phyloP scores from a whole-genome alignment of 1,140 invertebrate species.

The Bombus waltoni region DNA sequence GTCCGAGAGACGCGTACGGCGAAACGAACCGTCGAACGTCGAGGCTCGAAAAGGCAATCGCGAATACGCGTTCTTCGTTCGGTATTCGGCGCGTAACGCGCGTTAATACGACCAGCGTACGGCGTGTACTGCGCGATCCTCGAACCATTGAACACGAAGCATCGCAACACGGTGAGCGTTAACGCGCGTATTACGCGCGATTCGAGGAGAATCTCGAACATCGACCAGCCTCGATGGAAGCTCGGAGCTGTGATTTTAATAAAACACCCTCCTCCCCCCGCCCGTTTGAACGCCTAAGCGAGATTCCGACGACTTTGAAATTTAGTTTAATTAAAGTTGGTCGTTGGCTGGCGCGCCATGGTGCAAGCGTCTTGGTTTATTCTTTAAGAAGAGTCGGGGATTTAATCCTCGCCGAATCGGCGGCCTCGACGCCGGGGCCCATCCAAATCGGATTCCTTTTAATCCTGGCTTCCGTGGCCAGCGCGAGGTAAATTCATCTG shows the following conservation, averaged over 20 bases:
- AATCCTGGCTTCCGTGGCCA: not conserved
- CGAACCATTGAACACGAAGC: too few relatives aligned
- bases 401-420: constrained; percentile 6
- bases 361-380: not conserved
- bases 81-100: too few relatives aligned
- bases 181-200: too few relatives aligned
- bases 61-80: too few relatives aligned
- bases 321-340: constrained; percentile 17
- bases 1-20: too few relatives aligned
- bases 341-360: not conserved
- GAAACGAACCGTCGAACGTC: too few relatives aligned
- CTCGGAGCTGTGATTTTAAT: constrained; percentile 34
- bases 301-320: not conserved
- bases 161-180: too few relatives aligned
- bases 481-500: not conserved
- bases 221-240: too few relatives aligned
- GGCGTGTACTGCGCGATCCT: too few relatives aligned
- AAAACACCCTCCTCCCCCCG: not conserved
- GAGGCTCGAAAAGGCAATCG: too few relatives aligned
- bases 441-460: constrained; percentile 28
- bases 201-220: too few relatives aligned
- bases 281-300: not conserved
- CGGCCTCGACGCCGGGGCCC: not conserved
- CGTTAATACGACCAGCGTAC: too few relatives aligned
- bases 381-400: not conserved